phyloP scores from a whole-genome alignment of 2,888 invertebrate species.

The Melinaea menophilus region DNA sequence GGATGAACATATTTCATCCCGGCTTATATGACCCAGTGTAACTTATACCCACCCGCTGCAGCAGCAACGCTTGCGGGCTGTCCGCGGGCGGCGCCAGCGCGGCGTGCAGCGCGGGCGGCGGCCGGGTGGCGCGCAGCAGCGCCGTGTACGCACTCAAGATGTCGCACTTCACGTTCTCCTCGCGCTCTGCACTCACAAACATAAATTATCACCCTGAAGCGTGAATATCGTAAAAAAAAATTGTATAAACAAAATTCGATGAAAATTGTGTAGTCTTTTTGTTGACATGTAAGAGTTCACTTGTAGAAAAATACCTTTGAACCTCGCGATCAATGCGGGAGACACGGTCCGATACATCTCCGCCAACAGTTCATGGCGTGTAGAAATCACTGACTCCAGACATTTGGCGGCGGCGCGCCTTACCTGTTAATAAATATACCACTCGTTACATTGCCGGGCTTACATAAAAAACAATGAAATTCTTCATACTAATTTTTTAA shows the following conservation, averaged over 20 bases:
- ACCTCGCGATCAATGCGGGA: conserved; percentile 93
- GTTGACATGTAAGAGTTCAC: too few relatives aligned
- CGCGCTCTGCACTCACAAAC: conserved; percentile 82
- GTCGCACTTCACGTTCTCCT: conserved; percentile 99
- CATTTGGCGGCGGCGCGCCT: conserved; percentile 98
- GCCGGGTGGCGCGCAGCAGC: conserved; percentile 91
- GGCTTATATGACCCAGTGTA: too few relatives aligned
- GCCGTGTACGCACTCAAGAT: conserved; percentile 98
- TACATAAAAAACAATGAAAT: background rate
- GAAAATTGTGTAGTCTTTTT: too few relatives aligned
- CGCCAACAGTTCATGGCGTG: conserved; percentile 92
- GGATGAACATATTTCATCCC: too few relatives aligned
- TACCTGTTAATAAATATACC: conserved; percentile 57
- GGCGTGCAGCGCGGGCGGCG: conserved; percentile 80
- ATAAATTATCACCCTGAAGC: too few relatives aligned
- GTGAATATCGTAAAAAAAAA: too few relatives aligned
- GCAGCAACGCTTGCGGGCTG: conserved; percentile 78
- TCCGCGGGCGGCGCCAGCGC: conserved; percentile 86
- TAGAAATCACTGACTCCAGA: conserved; percentile 95
- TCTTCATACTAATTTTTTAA: background rate
- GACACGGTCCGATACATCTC: conserved; percentile 94
- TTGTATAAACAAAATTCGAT: too few relatives aligned
- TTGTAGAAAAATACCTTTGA: conserved; percentile 83
- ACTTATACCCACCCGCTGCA: conserved; percentile 65
- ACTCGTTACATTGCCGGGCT: background rate